Base-by-base conservation (phyloP, 2,888 invertebrate species). In the Macropis europaea region DNA sequence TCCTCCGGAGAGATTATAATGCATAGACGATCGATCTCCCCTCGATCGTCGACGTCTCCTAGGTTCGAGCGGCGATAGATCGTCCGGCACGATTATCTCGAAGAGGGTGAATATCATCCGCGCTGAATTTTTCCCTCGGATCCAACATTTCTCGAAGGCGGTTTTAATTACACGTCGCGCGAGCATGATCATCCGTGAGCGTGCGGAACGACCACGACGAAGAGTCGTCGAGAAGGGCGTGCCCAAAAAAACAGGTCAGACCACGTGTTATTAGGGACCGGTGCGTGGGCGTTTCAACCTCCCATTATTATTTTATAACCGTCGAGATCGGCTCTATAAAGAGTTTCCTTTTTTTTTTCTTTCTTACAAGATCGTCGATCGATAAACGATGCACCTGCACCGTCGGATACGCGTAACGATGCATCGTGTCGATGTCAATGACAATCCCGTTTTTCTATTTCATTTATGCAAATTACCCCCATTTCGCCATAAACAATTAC, bases 151-250 rank as follows among this genome's bases (percentile, higher is more conserved):
- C 76, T 63, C 32, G 76, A 43, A 77, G 79, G 79, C 74, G 77
- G 80, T 79, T 79, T 79, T 79, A 79, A 79, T 79, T 77, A 79
- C 69, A 79, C 74, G 62, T 76, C 73, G 66, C 76, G 26, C 54
- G 64, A 43, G 61, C 60, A 38, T 30, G 40, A 52, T 38, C 62
- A 47, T 73, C 60, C 67, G 50, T 43, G 63, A 48, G 38, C 62
- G 34, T 47, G 36, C 32, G 11, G 40, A 26, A 40, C 47, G 32
- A 17, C 26, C 32, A 17, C n/a, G 13, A 11, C 32, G 38, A 56
- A 45, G 63, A 38, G 24, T 45, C 59, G 40, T 60, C 34, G 28
- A 34, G 47, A 22, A 17, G 47, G 71, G 74, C 80, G 80, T 74
- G 22, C 38, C 73, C 70, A 70, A 73, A 79, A 76, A 72, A 64